These are phyloP conservation scores for Caenorhabditis sulstoni DNA, from an alignment of 2,888 invertebrate species.

Conservation along the genomic window DNA sequence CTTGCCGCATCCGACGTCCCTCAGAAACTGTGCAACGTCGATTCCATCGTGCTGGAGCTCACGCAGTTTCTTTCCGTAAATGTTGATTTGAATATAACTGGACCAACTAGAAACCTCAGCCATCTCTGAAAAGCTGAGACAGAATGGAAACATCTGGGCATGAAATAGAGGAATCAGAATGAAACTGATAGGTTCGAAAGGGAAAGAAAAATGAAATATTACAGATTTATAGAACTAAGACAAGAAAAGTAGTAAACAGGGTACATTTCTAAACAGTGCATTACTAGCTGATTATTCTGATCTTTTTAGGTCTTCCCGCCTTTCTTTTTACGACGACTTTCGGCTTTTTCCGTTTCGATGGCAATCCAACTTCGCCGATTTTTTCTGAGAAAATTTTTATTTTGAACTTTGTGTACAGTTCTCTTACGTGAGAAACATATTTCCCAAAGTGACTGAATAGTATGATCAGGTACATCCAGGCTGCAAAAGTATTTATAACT, in stretches of 20 bases:
- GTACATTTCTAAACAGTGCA: background rate
- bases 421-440: too few species aligned
- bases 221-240: background rate
- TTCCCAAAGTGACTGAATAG: background rate
- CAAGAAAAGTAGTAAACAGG: background rate
- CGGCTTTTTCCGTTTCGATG: too few species aligned
- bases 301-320: too few species aligned
- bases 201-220: background rate
- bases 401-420: too few species aligned
- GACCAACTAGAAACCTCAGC: background rate
- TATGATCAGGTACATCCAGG: background rate
- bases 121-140: background rate
- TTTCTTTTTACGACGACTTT: too few species aligned
- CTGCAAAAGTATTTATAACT: background rate
- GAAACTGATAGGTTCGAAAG: background rate
- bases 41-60: conserved; percentile 5
- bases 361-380: too few species aligned
- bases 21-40: background rate
- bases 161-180: too few species aligned
- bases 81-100: background rate
- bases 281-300: background rate
- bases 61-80: background rate
- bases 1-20: conserved; percentile 13
- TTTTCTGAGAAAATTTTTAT: too few species aligned
- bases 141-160: background rate